Base-by-base conservation (phyloP, 2,888 invertebrate genomes). In the Dilophus febrilis region DNA sequence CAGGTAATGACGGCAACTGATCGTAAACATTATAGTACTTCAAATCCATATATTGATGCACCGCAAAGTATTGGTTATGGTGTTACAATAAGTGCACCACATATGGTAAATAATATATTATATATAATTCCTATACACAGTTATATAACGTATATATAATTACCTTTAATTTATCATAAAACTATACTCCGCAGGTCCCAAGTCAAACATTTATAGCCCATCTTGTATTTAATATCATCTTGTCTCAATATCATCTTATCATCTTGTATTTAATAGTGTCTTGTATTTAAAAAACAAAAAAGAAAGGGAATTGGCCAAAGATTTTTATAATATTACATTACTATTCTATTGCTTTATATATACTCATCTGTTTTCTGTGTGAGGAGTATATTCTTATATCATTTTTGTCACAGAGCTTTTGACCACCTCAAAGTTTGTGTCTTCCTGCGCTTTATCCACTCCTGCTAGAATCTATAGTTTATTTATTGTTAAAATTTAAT, bases 41-140 rank as follows among this genome's bases (percentile, higher is more conserved):
- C 70, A 45, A 75, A 77, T 53, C 82, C 92, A 0, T 94, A 92
- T 50, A 72, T 79, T 59, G 94, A 95, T 64, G 74, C 85, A 10
- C 94, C 94, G 0, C 91, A 92, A 59, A 72, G 82, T 37, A 97
- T 98, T 55, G 95, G 97, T 35, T 92, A 74, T 58, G 83, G 86
- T 19, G 95, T 91, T 5, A 95, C 94, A 1, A 94, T 95, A 45
- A 87, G 87, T 64, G 94, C 94, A 28, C 94, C 94, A 11, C 92
- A 94, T 58, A 95, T 95, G 92, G 87, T 87, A 64, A 56, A 51
- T 47, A 46, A 17, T 19, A n/a, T n/a, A n/a, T n/a, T n/a, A n/a
- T n/a, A n/a, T 26, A 12, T 11, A 17, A 18, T 29, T 27, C 27
- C 16, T 31, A 29, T 35, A 47, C 46, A n/a, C 22, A 26, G 2